phyloP scores from a whole-genome alignment of 2,797 vertebrate species.

The Melanotaenia nigrans region DNA sequence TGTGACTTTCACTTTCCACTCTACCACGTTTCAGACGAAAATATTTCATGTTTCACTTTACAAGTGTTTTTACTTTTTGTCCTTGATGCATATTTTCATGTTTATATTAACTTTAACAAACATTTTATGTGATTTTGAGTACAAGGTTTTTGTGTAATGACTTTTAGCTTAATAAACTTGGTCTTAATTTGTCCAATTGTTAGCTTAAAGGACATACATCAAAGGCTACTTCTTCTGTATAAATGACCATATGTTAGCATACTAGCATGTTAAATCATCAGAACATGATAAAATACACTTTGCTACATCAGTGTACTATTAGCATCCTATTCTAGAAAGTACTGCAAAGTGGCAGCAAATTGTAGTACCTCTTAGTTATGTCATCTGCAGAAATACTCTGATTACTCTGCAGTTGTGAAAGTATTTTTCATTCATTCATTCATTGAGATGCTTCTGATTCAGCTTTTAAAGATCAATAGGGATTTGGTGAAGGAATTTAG shows the following conservation, averaged over 20 bases:
- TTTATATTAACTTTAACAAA: background rate
- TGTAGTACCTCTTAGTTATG: no score
- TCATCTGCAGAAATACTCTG: no score
- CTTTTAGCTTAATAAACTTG: no score
- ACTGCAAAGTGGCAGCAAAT: no score
- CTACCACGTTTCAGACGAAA: background rate
- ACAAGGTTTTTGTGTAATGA: no score
- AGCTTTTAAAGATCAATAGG: background rate
- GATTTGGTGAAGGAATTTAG: background rate
- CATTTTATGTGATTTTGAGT: background rate
- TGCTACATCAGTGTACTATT: no score
- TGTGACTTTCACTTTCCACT: background rate
- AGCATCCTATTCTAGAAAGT: no score
- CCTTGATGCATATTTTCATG: background rate
- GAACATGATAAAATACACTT: no score
- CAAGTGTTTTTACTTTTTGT: background rate
- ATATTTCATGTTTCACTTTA: background rate
- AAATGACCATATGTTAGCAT: background rate
- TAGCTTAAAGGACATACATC: no score
- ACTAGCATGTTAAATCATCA: background rate
- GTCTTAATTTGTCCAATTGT: no score
- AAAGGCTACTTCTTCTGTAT: background rate
- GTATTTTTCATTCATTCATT: no score
- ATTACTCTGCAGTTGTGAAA: no score
- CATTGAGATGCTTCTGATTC: background rate